These are phyloP conservation scores for Myodes glareolus DNA, from an alignment of 2,113 vertebrate species.

Conservation along the genomic window DNA sequence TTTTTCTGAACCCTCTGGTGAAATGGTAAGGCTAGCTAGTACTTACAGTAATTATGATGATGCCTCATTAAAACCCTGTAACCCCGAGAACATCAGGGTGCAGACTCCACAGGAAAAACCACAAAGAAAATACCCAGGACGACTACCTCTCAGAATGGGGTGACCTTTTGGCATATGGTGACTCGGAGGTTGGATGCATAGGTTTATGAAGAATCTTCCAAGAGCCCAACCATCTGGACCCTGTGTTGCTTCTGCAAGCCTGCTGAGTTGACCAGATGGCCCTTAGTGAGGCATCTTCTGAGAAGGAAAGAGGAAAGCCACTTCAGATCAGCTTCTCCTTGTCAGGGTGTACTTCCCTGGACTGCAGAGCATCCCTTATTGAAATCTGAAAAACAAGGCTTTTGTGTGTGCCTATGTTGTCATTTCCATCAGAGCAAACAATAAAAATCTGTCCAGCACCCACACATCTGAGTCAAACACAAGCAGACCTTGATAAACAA, in stretches of 20 bases:
- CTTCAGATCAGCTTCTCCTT: constrained; percentile 28
- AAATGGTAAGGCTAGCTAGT: neutral
- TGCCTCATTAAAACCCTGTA: constrained; percentile 54
- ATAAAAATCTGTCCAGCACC: constrained; percentile 27
- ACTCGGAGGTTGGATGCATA: constrained; percentile 71
- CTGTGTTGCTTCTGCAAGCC: neutral
- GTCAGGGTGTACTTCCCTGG: constrained; percentile 15
- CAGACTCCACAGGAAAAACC: neutral
- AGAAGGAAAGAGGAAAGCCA: constrained; percentile 60
- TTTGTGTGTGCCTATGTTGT: neutral
- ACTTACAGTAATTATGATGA: constrained; percentile 28
- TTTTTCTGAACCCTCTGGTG: constrained; percentile 32
- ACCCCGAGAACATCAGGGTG: neutral
- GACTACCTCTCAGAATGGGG: neutral
- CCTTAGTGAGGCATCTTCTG: constrained; percentile 65
- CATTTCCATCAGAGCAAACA: constrained; percentile 11
- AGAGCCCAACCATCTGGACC: constrained; percentile 84
- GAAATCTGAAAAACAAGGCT: constrained; percentile 42
- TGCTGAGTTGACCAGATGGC: constrained; percentile 83
- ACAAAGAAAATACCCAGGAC: constrained; percentile 40
- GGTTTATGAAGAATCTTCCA: constrained; percentile 82
- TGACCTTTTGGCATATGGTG: constrained; percentile 80
- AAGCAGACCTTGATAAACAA: constrained; percentile 33
- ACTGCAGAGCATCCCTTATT: neutral
- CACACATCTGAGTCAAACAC: constrained; percentile 3